phyloP scores from a whole-genome alignment of 2,797 vertebrate genomes.

The Gallinago solitaria region DNA sequence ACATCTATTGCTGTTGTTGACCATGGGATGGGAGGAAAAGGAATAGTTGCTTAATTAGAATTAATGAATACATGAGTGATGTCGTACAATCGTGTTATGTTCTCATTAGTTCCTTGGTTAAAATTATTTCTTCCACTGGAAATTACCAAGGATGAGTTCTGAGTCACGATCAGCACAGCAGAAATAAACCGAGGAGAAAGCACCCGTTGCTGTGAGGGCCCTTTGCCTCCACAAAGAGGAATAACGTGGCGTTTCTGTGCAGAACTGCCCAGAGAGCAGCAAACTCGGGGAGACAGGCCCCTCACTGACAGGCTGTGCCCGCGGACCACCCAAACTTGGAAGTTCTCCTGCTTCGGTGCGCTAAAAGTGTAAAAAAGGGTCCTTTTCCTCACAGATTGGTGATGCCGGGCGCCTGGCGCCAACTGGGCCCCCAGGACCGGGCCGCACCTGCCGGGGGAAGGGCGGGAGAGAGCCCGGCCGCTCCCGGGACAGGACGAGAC shows the following conservation, averaged over 20 bases:
- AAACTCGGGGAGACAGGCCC: rapidly evolving
- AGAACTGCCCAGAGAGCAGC: background rate
- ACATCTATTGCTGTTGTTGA: background rate
- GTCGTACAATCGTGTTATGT: background rate
- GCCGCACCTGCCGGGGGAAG: background rate
- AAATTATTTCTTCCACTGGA: background rate
- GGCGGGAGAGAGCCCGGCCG: too few relatives aligned
- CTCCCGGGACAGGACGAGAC: background rate
- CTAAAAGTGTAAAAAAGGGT: rapidly evolving
- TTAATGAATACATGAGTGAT: background rate
- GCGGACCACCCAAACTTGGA: rapidly evolving
- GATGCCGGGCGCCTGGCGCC: rapidly evolving
- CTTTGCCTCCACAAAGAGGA: background rate
- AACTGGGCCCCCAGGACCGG: rapidly evolving
- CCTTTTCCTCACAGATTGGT: rapidly evolving
- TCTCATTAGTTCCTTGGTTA: background rate
- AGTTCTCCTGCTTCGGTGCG: too few relatives aligned
- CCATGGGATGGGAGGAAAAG: background rate
- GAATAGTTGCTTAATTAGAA: background rate
- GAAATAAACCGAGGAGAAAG: background rate
- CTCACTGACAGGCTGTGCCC: rapidly evolving
- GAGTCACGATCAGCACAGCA: background rate
- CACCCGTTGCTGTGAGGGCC: background rate
- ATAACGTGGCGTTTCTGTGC: rapidly evolving
- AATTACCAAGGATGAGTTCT: background rate